Percentiles rank a stretch among this genome's conserved stretches.
Conservation (phyloP, 2,797 vertebrate species). For the Capromys pilorides region DNA sequence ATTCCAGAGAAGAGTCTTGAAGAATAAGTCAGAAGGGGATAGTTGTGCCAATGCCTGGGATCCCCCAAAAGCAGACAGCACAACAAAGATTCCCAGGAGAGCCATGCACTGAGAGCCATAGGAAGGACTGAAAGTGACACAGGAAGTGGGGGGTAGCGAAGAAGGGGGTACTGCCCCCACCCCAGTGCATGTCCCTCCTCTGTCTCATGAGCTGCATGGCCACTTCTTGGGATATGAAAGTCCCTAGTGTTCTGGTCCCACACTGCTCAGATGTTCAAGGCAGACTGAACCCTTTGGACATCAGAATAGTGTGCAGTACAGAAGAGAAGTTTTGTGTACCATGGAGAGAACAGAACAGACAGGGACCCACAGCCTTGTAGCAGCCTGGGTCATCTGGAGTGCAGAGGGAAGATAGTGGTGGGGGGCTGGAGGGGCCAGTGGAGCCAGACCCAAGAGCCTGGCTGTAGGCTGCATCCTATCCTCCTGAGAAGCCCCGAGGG, state of each 20-base stretch:
- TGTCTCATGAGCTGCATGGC: accelerated
- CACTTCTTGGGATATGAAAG: no score
- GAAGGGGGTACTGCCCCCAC: no score
- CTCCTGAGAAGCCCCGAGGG: accelerated
- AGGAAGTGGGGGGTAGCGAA: neutral
- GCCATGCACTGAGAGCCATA: neutral
- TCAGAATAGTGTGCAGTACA: neutral
- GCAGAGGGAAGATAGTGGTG: neutral
- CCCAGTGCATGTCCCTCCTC: no score
- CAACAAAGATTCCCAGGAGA: neutral
- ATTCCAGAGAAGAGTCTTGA: neutral
- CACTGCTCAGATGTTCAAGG: neutral
- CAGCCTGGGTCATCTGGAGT: neutral
- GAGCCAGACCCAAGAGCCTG: neutral
- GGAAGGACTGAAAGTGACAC: neutral
- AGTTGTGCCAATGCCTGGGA: neutral
- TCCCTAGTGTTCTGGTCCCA: neutral
- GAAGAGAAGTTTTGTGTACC: slow-evolving; percentile 53
- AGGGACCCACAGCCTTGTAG: neutral
- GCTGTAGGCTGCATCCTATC: neutral
- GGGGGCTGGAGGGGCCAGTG: neutral
- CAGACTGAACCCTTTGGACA: neutral
- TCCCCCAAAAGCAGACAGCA: neutral
- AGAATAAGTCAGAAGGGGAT: neutral
- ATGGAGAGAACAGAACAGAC: slow-evolving; percentile 38